Evolutionary conservation across 2,888 invertebrate genomes (phyloP).

Genomic region (Diarsia dahlii): DNA sequence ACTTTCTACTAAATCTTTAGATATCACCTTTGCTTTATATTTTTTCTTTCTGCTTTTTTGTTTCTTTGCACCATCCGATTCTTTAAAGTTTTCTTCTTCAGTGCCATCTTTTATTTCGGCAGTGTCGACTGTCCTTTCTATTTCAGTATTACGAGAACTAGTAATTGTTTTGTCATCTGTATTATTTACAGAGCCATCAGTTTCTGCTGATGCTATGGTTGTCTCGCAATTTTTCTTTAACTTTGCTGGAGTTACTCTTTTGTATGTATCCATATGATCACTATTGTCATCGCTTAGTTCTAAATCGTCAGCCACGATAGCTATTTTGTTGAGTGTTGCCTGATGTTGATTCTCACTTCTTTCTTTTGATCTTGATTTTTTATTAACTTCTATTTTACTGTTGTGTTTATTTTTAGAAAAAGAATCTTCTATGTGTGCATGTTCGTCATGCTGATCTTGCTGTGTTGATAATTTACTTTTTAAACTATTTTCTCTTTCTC

Average conservation of each 20-base stretch:
- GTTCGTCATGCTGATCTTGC: conserved; percentile 1
- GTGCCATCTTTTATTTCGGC: conserved; percentile 28
- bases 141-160: conserved; percentile 1
- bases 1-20: conserved; percentile 54
- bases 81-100: conserved; percentile 41
- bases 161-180: conserved; percentile 7
- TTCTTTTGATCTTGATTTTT: conserved; percentile 27
- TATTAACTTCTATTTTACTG: conserved; percentile 6
- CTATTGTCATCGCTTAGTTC: conserved; percentile 85
- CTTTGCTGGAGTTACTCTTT: conserved; percentile 18
- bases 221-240: conserved; percentile 12
- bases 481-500: neutral
- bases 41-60: conserved; percentile 71
- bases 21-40: conserved; percentile 63
- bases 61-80: conserved; percentile 65
- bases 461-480: neutral
- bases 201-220: neutral
- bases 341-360: conserved; percentile 26
- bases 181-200: conserved; percentile 11
- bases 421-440: neutral
- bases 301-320: conserved; percentile 82
- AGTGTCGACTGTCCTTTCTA: neutral
- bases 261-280: conserved; percentile 71
- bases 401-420: conserved; percentile 5
- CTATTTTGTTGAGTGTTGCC: conserved; percentile 55